A percentile compares a stretch with the other conserved stretches of the same genome.
Conservation (phyloP, 2,888 invertebrate species). For the Cyrtodaria siliqua region DNA sequence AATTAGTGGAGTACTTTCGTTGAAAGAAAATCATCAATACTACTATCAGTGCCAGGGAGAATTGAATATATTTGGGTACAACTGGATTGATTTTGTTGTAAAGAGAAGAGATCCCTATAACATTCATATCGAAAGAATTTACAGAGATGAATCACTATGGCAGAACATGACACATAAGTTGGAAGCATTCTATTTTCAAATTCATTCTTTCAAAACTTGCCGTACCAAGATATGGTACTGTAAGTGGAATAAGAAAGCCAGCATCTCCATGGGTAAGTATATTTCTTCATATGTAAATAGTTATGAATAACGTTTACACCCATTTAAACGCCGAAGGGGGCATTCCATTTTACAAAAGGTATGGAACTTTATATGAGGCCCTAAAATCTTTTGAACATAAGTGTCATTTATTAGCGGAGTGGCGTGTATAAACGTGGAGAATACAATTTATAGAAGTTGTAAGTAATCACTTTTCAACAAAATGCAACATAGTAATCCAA, state of each 20-base stretch:
- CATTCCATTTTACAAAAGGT: too few relatives aligned
- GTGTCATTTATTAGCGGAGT: too few relatives aligned
- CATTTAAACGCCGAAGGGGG: too few relatives aligned
- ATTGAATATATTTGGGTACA: conserved; percentile 12
- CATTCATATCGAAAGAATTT: conserved; percentile 26
- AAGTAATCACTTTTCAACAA: too few relatives aligned
- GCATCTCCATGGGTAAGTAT: conserved; percentile 30
- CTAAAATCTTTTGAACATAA: too few relatives aligned
- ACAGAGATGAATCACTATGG: conserved; percentile 20
- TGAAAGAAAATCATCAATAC: not conserved
- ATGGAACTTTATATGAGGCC: too few relatives aligned
- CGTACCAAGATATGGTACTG: conserved; percentile 33
- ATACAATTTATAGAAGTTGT: too few relatives aligned
- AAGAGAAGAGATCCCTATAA: conserved; percentile 19
- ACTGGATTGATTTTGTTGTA: conserved; percentile 26
- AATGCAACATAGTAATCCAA: too few relatives aligned
- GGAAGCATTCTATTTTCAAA: conserved; percentile 22
- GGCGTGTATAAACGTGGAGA: too few relatives aligned
- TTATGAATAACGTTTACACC: too few relatives aligned
- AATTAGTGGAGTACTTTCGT: too few relatives aligned
- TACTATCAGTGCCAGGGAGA: not conserved
- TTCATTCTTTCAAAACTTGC: conserved; percentile 34
- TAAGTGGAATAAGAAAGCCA: conserved; percentile 33
- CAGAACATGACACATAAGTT: conserved; percentile 26
- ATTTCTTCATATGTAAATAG: too few relatives aligned